Evolutionary conservation across 2,113 vertebrate genomes (phyloP).

Genomic region (Dicrurus megarhynchus): DNA sequence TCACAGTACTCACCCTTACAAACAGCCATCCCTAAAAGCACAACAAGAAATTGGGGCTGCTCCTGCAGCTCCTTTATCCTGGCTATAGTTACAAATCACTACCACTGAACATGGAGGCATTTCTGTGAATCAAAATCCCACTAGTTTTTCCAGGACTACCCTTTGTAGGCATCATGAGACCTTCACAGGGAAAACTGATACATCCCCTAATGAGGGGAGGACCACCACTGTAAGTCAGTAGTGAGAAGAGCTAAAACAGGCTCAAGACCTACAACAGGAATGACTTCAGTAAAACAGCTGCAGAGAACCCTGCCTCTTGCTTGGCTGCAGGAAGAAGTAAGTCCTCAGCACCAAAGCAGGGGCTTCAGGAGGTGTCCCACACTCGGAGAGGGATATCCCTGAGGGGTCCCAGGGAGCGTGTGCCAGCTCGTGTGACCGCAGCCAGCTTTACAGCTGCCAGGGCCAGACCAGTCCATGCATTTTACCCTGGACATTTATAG

Average conservation of each 20-base stretch:
- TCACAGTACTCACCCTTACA: not conserved
- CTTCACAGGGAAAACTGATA: not conserved
- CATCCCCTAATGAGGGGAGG: not conserved
- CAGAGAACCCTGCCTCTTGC: not conserved
- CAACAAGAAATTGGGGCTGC: not conserved
- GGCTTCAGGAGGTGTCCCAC: not conserved
- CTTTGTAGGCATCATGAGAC: not conserved
- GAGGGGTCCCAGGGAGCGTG: not conserved
- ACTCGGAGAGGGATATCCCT: fast-evolving
- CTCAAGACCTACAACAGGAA: not conserved
- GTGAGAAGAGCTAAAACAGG: not conserved
- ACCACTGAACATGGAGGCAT: not conserved
- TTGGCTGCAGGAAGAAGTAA: not conserved
- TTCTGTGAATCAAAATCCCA: not conserved
- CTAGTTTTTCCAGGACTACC: not conserved
- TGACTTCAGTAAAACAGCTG: not conserved
- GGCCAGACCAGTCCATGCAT: not conserved
- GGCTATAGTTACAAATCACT: not conserved
- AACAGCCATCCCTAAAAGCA: not conserved
- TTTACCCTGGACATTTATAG: not conserved
- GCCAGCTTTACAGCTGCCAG: not conserved
- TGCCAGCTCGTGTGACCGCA: not conserved
- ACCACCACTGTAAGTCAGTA: fast-evolving
- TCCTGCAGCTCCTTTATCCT: not conserved
- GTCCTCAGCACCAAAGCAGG: not conserved